Base-by-base conservation (phyloP, 2,888 invertebrate genomes). In the Tipula vernalis region DNA sequence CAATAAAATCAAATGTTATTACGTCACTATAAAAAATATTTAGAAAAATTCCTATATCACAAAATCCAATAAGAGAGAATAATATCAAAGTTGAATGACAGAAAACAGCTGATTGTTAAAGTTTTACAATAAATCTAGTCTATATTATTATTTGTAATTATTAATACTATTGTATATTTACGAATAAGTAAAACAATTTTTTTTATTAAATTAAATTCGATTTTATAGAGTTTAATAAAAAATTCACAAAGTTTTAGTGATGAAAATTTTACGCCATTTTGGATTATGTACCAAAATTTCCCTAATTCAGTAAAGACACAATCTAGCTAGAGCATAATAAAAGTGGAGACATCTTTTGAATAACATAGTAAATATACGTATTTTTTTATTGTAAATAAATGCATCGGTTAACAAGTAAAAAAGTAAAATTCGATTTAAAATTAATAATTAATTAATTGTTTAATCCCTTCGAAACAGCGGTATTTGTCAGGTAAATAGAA, bases 401-500 rank as follows among this genome's bases (percentile, higher is more conserved):
- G 90, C 89, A 90, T 89, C 89, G 89, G 89, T 90, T 39, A 88
- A n/a, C n/a, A n/a, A n/a, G n/a, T n/a, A n/a, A n/a, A n/a, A 89
- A 13, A 85, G 15, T 44, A 85, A 41, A 85, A 36, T 36, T 83
- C 12, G 8, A 12, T 39, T 42, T 28, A 44, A 12, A 42, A 85
- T 93, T 91, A 96, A 91, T 95, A 99, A 88, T 95, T 93, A 0
- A 98, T 90, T 0, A 96, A 91, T 87, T 95, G 94, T 88, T 95
- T 94, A 83, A 99, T 93, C 0, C 96, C 97, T 87, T 96, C 95
- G 87, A 96, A 93, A 90, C 98, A 98, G 86, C 98, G 93, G 96
- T 97, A 97, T 91, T 96, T 97, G 91, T 97, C 96, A 0, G 99
- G 99, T 88, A 99, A 91, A 92, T 99, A 99, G 92, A 99, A 97